Evolutionary conservation across 2,888 invertebrate genomes (phyloP).

Genomic region (Campoplex nolae): DNA sequence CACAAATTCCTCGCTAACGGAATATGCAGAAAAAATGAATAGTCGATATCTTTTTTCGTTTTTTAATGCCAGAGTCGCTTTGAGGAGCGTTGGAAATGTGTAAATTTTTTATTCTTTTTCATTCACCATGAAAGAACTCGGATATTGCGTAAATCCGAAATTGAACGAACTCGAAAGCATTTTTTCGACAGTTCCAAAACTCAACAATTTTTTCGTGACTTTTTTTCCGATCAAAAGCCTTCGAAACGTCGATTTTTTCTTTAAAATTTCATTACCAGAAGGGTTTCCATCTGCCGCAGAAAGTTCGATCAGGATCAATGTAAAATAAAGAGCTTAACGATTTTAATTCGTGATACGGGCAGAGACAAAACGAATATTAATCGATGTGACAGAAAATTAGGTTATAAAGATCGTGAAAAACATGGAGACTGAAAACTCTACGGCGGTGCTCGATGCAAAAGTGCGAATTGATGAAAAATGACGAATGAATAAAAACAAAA

Average conservation of each 20-base stretch:
- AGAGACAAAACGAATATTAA: slow-evolving; percentile 6
- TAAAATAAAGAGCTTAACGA: background rate
- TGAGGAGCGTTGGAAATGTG: no score
- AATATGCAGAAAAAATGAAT: background rate
- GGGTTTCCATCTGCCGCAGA: background rate
- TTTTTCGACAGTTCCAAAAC: background rate
- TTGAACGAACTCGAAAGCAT: background rate
- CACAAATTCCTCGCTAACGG: background rate
- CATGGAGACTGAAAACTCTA: background rate
- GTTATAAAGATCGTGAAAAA: background rate
- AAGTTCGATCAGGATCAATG: background rate
- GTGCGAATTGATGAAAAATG: slow-evolving; percentile 11
- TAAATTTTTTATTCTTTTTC: no score
- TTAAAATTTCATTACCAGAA: background rate
- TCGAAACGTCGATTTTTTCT: background rate
- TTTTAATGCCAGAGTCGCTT: no score
- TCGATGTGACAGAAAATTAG: background rate
- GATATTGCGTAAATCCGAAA: background rate
- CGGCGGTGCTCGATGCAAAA: background rate
- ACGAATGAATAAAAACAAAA: background rate
- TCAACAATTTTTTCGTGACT: background rate
- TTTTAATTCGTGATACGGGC: background rate
- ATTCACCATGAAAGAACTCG: background rate
- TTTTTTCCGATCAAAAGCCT: background rate
- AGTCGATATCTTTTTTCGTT: background rate